A percentile compares a stretch with the other conserved stretches of the same genome.
Evolutionary conservation across 2,113 vertebrate species (phyloP).

Genomic region (Passer montanus): DNA sequence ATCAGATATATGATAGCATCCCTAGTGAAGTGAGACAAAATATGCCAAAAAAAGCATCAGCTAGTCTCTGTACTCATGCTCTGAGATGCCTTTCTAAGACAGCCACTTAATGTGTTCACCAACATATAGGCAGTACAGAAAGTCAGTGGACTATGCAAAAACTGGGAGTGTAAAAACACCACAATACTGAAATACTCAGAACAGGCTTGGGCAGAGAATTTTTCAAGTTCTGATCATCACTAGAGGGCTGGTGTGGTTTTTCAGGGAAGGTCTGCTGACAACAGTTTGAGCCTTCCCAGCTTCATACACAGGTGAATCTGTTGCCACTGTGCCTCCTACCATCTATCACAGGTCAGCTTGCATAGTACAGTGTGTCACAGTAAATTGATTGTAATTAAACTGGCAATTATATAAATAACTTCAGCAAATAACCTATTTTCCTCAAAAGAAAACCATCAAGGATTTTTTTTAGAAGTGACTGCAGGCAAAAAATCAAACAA

Average conservation of each 20-base stretch:
- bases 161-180: not conserved
- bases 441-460: not conserved
- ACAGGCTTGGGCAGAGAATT: not conserved
- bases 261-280: not conserved
- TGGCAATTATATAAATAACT: constrained; percentile 41
- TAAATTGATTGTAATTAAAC: constrained; percentile 29
- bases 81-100: not conserved
- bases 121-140: not conserved
- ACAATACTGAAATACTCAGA: not conserved
- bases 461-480: not conserved
- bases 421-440: constrained; percentile 17
- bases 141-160: not conserved
- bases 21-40: not conserved
- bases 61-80: not conserved
- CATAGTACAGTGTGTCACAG: not conserved
- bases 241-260: not conserved
- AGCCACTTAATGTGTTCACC: not conserved
- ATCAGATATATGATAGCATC: not conserved
- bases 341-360: not conserved
- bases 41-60: not conserved
- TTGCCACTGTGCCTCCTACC: not conserved
- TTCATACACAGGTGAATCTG: not conserved
- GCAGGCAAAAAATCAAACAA: not conserved
- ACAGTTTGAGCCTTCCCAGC: not conserved
- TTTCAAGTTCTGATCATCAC: not conserved